phyloP scores from a whole-genome alignment of 2,797 vertebrate species.

The Pangasius krempfi region DNA sequence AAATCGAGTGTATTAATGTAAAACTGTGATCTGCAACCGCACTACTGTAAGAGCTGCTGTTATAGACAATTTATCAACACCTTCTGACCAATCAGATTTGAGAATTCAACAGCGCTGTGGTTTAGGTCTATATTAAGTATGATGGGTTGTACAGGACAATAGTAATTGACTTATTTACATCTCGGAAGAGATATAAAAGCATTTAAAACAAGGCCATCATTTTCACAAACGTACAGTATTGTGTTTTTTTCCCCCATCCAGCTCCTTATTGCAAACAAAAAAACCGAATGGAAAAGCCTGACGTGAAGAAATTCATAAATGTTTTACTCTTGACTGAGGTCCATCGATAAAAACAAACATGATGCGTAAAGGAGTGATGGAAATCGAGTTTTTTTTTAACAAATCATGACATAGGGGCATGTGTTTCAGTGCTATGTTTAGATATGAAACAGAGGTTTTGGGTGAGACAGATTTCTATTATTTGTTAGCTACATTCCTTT shows the following conservation, averaged over 20 bases:
- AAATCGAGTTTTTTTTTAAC: background rate
- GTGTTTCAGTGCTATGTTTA: background rate
- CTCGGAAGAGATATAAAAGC: background rate
- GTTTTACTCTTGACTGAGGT: background rate
- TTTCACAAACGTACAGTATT: background rate
- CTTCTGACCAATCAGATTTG: background rate
- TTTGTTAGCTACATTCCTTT: background rate
- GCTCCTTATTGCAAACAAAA: background rate
- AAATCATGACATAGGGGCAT: background rate
- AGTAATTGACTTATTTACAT: background rate
- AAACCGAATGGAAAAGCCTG: background rate
- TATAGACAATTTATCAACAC: background rate
- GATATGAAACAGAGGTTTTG: background rate
- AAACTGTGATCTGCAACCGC: background rate
- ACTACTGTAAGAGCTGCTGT: background rate
- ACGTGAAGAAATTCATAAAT: background rate
- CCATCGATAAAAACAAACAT: background rate
- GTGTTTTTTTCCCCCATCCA: background rate
- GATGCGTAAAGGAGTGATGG: background rate
- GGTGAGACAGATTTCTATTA: background rate
- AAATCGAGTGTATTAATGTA: too few species aligned
- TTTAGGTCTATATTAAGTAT: background rate
- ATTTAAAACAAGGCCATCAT: background rate
- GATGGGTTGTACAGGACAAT: background rate
- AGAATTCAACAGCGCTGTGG: background rate